Evolutionary conservation across 2,797 vertebrate species (phyloP).

Genomic region (Anguilla marmorata): DNA sequence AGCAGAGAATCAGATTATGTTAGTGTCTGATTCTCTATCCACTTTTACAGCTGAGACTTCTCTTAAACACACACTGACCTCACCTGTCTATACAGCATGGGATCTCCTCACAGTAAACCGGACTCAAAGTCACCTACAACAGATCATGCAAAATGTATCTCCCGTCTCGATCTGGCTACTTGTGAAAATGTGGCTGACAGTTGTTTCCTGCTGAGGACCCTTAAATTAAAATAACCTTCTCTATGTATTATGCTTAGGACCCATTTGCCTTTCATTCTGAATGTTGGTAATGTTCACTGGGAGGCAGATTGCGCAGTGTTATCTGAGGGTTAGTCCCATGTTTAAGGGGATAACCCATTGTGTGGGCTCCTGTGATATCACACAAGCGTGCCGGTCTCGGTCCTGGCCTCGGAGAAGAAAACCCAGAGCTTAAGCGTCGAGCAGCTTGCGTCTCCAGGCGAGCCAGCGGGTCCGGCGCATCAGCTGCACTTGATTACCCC

Average conservation of each 20-base stretch:
- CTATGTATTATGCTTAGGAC: neutral
- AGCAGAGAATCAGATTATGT: neutral
- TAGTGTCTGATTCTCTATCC: constrained; percentile 12
- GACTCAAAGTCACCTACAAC: neutral
- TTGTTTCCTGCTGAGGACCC: neutral
- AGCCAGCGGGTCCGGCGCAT: neutral
- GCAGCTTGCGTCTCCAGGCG: neutral
- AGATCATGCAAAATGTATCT: neutral
- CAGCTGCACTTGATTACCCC: neutral
- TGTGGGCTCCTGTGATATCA: neutral
- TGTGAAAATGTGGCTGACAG: neutral
- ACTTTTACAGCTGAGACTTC: constrained; percentile 45
- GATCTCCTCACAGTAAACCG: neutral
- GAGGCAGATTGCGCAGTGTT: neutral
- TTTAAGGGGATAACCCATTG: neutral
- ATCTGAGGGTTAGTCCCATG: neutral
- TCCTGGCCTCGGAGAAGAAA: neutral
- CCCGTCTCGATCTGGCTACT: neutral
- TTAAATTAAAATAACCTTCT: neutral
- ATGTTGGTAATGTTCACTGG: neutral
- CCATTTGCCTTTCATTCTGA: neutral
- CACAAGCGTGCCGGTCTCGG: neutral
- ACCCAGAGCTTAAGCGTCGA: neutral
- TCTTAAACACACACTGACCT: constrained; percentile 62
- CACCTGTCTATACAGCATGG: constrained; percentile 28